Evolutionary conservation across 2,888 invertebrate species (phyloP).

Genomic region (Macrosoma leucophasiata): DNA sequence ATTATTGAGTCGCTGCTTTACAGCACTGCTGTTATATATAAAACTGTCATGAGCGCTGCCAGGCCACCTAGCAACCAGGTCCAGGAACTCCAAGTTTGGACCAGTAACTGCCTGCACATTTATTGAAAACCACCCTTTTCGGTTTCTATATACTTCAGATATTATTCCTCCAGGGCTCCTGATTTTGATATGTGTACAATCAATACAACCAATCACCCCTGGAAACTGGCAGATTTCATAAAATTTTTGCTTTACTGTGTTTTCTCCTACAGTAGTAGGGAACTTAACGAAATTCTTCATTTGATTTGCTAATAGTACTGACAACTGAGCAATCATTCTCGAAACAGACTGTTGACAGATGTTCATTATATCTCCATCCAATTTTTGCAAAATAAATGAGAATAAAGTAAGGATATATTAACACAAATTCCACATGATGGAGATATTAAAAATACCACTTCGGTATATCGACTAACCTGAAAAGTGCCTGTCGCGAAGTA

Average conservation of each 20-base stretch:
- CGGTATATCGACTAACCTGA: slow-evolving; percentile 16
- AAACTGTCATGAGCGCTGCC: slow-evolving; percentile 24
- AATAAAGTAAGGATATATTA: too few relatives aligned
- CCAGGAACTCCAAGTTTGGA: slow-evolving; percentile 26
- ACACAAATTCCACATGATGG: too few relatives aligned
- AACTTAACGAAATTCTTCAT: slow-evolving; percentile 19
- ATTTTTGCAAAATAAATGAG: slow-evolving; percentile 10
- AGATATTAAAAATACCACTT: too few relatives aligned
- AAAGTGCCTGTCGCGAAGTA: slow-evolving; percentile 24
- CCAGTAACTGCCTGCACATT: slow-evolving; percentile 29
- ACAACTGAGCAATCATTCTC: slow-evolving; percentile 18
- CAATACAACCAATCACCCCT: slow-evolving; percentile 24
- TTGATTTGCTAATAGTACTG: slow-evolving; percentile 19
- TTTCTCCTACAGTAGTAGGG: slow-evolving; percentile 11
- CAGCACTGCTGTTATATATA: slow-evolving; percentile 20
- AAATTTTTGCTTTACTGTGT: slow-evolving; percentile 15
- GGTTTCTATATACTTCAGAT: slow-evolving; percentile 25
- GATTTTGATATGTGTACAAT: slow-evolving; percentile 29
- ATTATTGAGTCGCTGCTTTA: slow-evolving; percentile 3
- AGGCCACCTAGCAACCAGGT: slow-evolving; percentile 28
- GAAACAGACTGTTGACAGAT: slow-evolving; percentile 26
- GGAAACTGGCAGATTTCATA: slow-evolving; percentile 21
- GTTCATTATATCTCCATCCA: slow-evolving; percentile 20
- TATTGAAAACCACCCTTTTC: slow-evolving; percentile 26
- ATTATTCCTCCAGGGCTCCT: slow-evolving; percentile 24